phyloP scores from a whole-genome alignment of 2,797 vertebrate genomes.

The Chaenodraco wilsoni region DNA sequence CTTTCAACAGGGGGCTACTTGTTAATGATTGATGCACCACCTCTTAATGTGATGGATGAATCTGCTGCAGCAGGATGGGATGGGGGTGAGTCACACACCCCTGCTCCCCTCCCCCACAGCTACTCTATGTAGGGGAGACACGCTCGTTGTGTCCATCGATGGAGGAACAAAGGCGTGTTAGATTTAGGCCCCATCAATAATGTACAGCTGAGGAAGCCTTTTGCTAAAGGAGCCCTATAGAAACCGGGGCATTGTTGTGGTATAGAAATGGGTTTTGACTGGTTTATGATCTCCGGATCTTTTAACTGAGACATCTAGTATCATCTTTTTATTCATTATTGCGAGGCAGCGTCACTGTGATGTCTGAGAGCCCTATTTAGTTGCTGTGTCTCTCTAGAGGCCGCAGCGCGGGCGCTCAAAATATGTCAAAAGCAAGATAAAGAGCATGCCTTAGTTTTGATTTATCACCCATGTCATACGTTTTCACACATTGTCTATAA shows the following conservation, averaged over 20 bases:
- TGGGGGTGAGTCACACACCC: constrained; percentile 60
- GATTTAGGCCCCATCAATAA: constrained; percentile 83
- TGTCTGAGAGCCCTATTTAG: constrained; percentile 52
- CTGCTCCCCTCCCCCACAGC: constrained; percentile 40
- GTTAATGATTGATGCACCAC: constrained; percentile 84
- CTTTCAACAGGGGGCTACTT: constrained; percentile 76
- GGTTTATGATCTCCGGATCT: constrained; percentile 57
- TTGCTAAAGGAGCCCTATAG: constrained; percentile 43
- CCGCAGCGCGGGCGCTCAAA: constrained; percentile 34
- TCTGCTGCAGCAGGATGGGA: constrained; percentile 69
- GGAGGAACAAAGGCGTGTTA: constrained; percentile 78
- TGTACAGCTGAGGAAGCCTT: constrained; percentile 71
- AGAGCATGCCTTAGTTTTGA: constrained; percentile 49
- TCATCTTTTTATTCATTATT: constrained; percentile 53
- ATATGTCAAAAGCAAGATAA: constrained; percentile 63
- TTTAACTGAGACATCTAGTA: constrained; percentile 48
- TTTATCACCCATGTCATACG: constrained; percentile 58
- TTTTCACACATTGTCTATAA: constrained; percentile 38
- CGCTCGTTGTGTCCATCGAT: constrained; percentile 70
- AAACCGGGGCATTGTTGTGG: constrained; percentile 46
- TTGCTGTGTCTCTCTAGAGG: constrained; percentile 58
- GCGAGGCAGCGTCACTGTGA: constrained; percentile 33
- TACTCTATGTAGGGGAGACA: constrained; percentile 51
- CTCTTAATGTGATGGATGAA: constrained; percentile 83
- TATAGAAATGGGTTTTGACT: constrained; percentile 47